Conservation (phyloP, 2,113 vertebrate genomes). For the Chloroceryle aenea region DNA sequence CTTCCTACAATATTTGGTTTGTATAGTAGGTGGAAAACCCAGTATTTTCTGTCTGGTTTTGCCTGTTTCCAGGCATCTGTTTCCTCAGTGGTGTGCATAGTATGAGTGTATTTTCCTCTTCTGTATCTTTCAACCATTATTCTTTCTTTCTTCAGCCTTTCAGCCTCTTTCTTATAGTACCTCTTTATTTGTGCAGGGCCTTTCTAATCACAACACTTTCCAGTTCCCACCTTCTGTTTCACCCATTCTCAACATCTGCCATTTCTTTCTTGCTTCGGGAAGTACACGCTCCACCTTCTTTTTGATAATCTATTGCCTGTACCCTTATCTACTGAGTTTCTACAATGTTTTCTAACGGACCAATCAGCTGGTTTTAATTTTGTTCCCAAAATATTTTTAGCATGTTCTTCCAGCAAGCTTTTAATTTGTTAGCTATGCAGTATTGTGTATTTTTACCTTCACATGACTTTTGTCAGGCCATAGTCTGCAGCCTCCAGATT, state of each 20-base stretch:
- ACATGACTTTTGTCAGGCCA: not conserved
- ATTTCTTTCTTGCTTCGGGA: not conserved
- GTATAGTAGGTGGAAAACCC: not conserved
- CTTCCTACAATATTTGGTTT: not conserved
- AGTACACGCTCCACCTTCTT: not conserved
- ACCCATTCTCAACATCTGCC: not conserved
- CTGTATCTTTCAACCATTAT: not conserved
- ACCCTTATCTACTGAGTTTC: not conserved
- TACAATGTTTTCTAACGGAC: not conserved
- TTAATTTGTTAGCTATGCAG: not conserved
- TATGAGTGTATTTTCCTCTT: not conserved
- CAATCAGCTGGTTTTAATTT: not conserved
- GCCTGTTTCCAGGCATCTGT: not conserved
- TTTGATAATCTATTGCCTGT: not conserved
- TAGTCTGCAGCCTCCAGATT: not conserved
- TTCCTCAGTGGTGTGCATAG: not conserved
- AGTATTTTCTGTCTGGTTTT: not conserved
- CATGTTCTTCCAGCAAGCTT: not conserved
- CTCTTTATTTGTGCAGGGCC: not conserved
- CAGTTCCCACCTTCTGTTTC: not conserved
- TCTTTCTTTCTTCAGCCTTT: not conserved
- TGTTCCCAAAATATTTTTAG: not conserved
- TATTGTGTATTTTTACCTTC: not conserved
- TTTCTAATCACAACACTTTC: not conserved
- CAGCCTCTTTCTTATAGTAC: not conserved